Evolutionary conservation across 2,797 vertebrate species (phyloP).

Genomic region (Crocodylus rhombifer): DNA sequence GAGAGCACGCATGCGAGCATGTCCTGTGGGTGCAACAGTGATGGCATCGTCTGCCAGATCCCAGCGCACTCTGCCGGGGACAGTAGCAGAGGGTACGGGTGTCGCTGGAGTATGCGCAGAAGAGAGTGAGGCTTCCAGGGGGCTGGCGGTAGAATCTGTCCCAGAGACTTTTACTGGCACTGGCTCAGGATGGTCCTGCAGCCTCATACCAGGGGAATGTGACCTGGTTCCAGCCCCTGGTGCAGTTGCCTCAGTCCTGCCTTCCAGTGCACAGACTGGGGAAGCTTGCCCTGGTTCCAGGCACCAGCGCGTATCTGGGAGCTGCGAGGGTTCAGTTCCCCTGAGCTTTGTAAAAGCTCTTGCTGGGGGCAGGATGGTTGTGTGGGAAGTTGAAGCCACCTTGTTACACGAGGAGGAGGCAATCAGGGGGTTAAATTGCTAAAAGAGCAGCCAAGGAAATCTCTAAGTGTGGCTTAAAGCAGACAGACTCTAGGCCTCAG

Average conservation of each 20-base stretch:
- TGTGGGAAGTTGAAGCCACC: neutral
- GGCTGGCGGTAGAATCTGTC: neutral
- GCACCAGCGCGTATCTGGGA: too few relatives aligned
- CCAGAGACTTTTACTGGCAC: neutral
- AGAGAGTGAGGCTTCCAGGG: neutral
- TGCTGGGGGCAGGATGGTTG: neutral
- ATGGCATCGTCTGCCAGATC: too few relatives aligned
- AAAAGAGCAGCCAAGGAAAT: neutral
- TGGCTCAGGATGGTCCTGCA: fast-evolving
- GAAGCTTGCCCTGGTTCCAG: neutral
- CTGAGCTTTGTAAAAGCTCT: too few relatives aligned
- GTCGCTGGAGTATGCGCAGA: too few relatives aligned
- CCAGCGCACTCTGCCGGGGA: too few relatives aligned
- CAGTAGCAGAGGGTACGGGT: too few relatives aligned
- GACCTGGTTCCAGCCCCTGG: neutral
- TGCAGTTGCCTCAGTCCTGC: neutral
- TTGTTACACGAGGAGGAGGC: neutral
- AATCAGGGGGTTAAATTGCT: neutral
- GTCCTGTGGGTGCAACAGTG: too few relatives aligned
- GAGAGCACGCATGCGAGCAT: too few relatives aligned
- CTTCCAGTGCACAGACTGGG: neutral
- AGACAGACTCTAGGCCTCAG: neutral
- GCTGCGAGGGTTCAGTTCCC: too few relatives aligned
- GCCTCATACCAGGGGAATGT: neutral
- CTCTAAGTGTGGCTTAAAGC: neutral